Base-by-base conservation (phyloP, 2,113 vertebrate genomes). In the Pongo pygmaeus region DNA sequence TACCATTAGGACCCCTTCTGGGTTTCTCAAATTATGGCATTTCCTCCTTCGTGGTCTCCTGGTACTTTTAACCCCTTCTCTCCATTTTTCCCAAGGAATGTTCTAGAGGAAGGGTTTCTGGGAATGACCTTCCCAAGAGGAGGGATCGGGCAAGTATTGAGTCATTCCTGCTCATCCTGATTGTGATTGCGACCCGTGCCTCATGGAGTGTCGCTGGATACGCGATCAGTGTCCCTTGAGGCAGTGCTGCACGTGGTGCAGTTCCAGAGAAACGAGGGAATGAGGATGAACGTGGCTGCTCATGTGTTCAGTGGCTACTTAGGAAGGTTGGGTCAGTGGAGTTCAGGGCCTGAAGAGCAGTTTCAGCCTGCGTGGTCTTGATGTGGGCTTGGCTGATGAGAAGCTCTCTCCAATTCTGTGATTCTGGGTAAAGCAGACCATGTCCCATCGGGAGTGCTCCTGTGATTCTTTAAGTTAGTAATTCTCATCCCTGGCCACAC, bases 101-200 rank as follows among this genome's bases (percentile, higher is more conserved):
- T 79, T 91, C 30, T 81, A 48, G 46, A 46, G 17, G 16, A n/a
- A 67, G 46, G 32, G 11, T 18, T 48, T 40, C 27, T 93, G 32
- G n/a, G 64, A 40, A 17, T 20, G 89, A 90, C 22, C 40, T 67
- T 30, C 12, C 43, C 40, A 8, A 22, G 43, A 72, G 20, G 67
- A 25, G 3, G 20, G 20, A 9, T 20, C 27, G 1, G 25, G 35
- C 43, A n/a, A 74, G 22, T 30, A 30, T 4, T 6, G 25, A 83
- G 32, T 40, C 79, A 27, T 13, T 9, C 30, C 43, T 46, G 50
- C 11, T 40, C 17, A 10, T 48, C 35, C 9, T 77, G 27, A 46
- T 9, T 35, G 17, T 38, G 55, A 4, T 61, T 7, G 13, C 6
- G 43, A 20, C 30, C 30, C 35, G 0, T 2, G 8, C 38, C 6